A percentile compares a stretch with the other conserved stretches of the same genome.
These are phyloP conservation scores for Eumacrocentrus americanus DNA, from an alignment of 2,888 invertebrate genomes.

Conservation along the genomic window DNA sequence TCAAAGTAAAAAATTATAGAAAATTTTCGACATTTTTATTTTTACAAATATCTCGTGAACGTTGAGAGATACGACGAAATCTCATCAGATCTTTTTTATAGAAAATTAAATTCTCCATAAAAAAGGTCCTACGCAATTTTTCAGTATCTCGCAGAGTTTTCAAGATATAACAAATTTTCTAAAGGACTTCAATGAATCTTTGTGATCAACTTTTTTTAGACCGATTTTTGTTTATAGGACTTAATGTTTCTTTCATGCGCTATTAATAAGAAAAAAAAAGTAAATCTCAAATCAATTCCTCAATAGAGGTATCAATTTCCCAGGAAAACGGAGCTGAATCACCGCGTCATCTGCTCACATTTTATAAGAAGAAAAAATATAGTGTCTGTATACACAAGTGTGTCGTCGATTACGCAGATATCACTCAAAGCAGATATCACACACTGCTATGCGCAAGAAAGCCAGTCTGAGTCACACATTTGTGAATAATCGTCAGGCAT, in stretches of 20 bases:
- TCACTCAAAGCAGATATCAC: background rate
- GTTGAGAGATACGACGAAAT: no score
- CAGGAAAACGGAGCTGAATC: background rate
- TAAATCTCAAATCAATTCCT: background rate
- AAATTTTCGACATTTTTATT: no score
- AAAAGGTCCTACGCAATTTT: no score
- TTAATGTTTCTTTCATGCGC: background rate
- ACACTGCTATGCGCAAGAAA: background rate
- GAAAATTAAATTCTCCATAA: no score
- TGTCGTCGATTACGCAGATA: background rate
- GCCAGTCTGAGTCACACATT: conserved; percentile 3
- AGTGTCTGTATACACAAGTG: conserved; percentile 8
- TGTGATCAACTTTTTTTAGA: background rate
- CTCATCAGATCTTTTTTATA: no score
- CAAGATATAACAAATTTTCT: no score
- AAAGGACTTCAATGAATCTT: background rate
- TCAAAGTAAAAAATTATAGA: background rate
- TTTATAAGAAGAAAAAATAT: conserved; percentile 2
- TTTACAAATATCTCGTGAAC: no score
- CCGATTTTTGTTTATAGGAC: background rate
- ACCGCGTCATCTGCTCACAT: background rate
- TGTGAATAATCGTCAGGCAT: conserved; percentile 9
- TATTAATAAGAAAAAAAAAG: background rate
- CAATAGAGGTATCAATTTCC: background rate
- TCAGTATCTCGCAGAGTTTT: no score